A percentile compares a stretch with the other conserved stretches of the same genome.
These are phyloP conservation scores for Leucozona laternaria DNA, from an alignment of 2,888 invertebrate genomes.

Conservation along the genomic window DNA sequence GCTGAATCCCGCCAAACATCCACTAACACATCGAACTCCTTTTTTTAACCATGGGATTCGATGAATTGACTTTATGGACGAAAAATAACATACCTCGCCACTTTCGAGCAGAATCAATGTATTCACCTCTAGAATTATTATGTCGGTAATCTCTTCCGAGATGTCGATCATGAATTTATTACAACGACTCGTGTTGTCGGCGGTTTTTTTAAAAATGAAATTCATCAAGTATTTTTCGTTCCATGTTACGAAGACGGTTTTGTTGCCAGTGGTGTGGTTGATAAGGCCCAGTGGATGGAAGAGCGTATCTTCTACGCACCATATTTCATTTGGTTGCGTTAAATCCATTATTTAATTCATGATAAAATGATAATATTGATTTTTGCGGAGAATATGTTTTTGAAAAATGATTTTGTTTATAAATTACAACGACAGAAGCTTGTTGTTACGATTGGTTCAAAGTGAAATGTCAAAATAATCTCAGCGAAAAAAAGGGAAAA, in stretches of 20 bases:
- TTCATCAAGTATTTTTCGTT: slow-evolving; percentile 80
- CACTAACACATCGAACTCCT: slow-evolving; percentile 79
- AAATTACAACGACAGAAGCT: slow-evolving; percentile 18
- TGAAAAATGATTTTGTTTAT: slow-evolving; percentile 34
- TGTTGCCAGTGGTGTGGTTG: slow-evolving; percentile 79
- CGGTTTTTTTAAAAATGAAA: slow-evolving; percentile 80
- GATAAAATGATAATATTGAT: too few relatives aligned
- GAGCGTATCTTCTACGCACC: slow-evolving; percentile 81
- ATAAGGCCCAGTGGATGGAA: slow-evolving; percentile 81
- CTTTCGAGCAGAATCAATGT: slow-evolving; percentile 80
- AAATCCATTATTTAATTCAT: slow-evolving; percentile 44
- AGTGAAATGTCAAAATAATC: slow-evolving; percentile 21
- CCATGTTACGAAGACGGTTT: slow-evolving; percentile 82
- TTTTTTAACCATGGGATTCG: slow-evolving; percentile 78
- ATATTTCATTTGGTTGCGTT: slow-evolving; percentile 70
- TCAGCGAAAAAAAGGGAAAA: background rate
- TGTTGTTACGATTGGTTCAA: slow-evolving; percentile 5
- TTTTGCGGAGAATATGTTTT: background rate
- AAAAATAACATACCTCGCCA: slow-evolving; percentile 81
- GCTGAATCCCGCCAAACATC: slow-evolving; percentile 79
- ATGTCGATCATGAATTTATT: slow-evolving; percentile 72
- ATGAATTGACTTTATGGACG: slow-evolving; percentile 81
- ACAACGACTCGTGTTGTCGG: slow-evolving; percentile 68
- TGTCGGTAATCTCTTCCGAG: slow-evolving; percentile 77
- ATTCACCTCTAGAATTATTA: slow-evolving; percentile 81